Evolutionary conservation across 2,113 vertebrate species (phyloP), one percentile per base, ranked within the genome.

Genomic region (Leucopternis melanops): DNA sequence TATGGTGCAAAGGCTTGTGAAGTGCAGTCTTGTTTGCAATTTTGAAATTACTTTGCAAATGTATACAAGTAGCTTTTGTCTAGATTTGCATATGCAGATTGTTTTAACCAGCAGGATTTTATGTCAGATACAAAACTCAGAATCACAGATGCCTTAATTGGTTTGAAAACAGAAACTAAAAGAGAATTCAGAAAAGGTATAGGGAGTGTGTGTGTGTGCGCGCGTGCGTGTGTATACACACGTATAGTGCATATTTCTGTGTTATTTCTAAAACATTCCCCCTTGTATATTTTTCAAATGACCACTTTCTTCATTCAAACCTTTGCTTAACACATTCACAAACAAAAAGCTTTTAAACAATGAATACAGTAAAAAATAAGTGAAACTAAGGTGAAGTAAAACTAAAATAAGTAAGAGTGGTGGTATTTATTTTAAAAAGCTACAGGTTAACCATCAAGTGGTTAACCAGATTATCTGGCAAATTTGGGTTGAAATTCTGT

Each of bases 31-130:
- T 55, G 19, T 73, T 86, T 90, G 50, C 54, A 61, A 44, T 88
- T 90, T 89, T 89, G 69, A 95, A 97, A 80, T 79, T 78, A 73
- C 87, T 95, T 92, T 66, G 25, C 67, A 86, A 93, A 88, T 81
- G 16, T 84, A 61, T 86, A 74, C 58, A 59, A 86, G 79, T 52
- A 85, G 55, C 59, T 97, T 88, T 90, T 77, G 62, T 83, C 90
- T 66, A 38, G 22, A 70, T 90, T 78, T 95, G 58, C 66, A 82
- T 80, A 90, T 86, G 83, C 80, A 93, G 36, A 84, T 95, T 78
- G 90, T 77, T 74, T 95, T 93, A 94, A 74, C 69, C n/a, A 90
- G 40, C 44, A 81, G 36, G 47, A 90, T 92, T 86, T 92, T 13
- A 79, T 95, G 71, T 81, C 71, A 92, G 85, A 80, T 63, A 85